Evolutionary conservation across 2,113 vertebrate species (phyloP).

Genomic region (Haemorhous mexicanus): DNA sequence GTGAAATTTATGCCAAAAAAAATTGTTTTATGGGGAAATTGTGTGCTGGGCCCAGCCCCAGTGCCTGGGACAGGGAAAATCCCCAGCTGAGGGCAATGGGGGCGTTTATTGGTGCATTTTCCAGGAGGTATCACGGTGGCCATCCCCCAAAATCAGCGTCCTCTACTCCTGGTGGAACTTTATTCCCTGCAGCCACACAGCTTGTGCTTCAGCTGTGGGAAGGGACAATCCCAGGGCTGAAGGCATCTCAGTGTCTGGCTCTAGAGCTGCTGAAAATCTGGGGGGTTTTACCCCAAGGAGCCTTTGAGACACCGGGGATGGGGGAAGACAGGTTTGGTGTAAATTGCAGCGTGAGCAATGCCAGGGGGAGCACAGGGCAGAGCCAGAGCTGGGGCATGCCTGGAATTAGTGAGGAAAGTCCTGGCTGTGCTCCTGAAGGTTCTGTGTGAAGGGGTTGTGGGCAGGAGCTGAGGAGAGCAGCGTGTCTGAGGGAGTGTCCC

Average conservation of each 20-base stretch:
- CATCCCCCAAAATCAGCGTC: rapidly evolving
- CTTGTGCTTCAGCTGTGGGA: neutral
- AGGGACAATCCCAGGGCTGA: neutral
- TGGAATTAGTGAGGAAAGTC: neutral
- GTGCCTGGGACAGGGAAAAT: neutral
- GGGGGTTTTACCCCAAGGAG: neutral
- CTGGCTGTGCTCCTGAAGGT: neutral
- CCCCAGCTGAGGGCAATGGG: rapidly evolving
- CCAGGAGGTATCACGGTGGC: rapidly evolving
- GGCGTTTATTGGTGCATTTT: rapidly evolving
- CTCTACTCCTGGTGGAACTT: neutral
- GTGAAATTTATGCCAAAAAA: neutral
- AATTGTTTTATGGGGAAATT: neutral
- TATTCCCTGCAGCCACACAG: rapidly evolving
- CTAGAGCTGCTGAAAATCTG: neutral
- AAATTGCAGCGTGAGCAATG: neutral
- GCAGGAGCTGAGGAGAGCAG: neutral
- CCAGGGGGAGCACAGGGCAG: neutral
- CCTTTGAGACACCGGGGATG: neutral
- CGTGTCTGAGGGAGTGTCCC: neutral
- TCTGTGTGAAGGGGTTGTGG: neutral
- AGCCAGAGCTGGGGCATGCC: neutral
- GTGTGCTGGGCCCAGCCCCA: neutral
- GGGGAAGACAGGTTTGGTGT: rapidly evolving
- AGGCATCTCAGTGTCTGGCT: rapidly evolving